Evolutionary conservation across 1,140 invertebrate genomes (phyloP).

Genomic region (Drosophila grimshawi): DNA sequence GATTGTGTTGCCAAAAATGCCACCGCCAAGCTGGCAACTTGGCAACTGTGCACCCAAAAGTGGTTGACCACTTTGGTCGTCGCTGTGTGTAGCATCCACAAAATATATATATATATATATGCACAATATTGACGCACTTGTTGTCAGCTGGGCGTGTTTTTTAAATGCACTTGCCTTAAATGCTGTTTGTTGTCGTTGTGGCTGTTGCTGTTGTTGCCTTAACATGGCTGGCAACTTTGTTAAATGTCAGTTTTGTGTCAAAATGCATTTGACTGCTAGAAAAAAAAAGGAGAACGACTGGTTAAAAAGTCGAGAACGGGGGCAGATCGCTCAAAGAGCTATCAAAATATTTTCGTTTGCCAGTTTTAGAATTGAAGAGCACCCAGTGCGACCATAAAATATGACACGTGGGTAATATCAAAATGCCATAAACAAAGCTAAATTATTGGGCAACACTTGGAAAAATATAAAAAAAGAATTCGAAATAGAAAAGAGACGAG

Average conservation of each 20-base stretch:
- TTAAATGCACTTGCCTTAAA: slow-evolving; percentile 37
- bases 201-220: slow-evolving; percentile 38
- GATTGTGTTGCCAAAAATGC: slow-evolving; percentile 44
- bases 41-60: slow-evolving; percentile 56
- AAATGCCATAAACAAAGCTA: slow-evolving; percentile 75
- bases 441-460: slow-evolving; percentile 71
- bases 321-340: slow-evolving; percentile 13
- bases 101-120: neutral
- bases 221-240: slow-evolving; percentile 73
- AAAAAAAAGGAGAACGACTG: slow-evolving; percentile 31
- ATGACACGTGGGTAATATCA: slow-evolving; percentile 75
- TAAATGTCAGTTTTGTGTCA: slow-evolving; percentile 82
- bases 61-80: slow-evolving; percentile 63
- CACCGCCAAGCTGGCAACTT: slow-evolving; percentile 25
- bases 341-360: slow-evolving; percentile 59
- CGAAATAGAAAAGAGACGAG: slow-evolving; percentile 17
- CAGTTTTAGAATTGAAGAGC: slow-evolving; percentile 56
- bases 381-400: slow-evolving; percentile 61
- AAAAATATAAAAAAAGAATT: slow-evolving; percentile 42
- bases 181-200: neutral
- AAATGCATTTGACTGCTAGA: slow-evolving; percentile 62
- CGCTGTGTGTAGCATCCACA: slow-evolving; percentile 40
- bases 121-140: slow-evolving; percentile 42
- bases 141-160: slow-evolving; percentile 70
- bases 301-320: neutral